Evolutionary conservation across 2,797 vertebrate genomes (phyloP).

Genomic region (Heterohyrax brucei): DNA sequence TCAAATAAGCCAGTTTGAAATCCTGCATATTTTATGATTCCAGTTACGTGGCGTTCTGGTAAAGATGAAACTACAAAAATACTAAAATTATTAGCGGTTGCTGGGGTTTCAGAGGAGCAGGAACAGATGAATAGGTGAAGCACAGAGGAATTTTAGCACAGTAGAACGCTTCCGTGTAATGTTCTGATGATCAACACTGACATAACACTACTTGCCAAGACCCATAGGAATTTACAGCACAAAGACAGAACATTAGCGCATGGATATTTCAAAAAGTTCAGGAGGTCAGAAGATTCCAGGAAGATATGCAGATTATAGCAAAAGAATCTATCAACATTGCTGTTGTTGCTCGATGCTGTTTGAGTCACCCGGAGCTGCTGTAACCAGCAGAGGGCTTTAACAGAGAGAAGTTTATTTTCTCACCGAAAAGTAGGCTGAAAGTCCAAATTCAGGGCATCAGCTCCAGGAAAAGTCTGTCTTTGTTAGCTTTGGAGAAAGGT

Average conservation of each 20-base stretch:
- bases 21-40: not conserved
- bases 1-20: not conserved
- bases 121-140: not conserved
- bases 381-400: no score
- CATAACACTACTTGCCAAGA: not conserved
- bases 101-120: no score
- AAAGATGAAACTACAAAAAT: not conserved
- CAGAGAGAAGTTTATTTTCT: no score
- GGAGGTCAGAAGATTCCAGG: not conserved
- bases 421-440: no score
- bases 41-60: not conserved
- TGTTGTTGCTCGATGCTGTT: no score
- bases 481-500: no score
- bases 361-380: no score
- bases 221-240: not conserved
- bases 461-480: no score
- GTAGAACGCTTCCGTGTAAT: not conserved
- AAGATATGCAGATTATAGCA: not conserved
- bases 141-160: not conserved
- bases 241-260: constrained; percentile 1
- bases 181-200: not conserved
- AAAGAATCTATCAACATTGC: not conserved
- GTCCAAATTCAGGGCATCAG: no score
- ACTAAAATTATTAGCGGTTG: not conserved
- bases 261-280: not conserved